Evolutionary conservation across 2,797 vertebrate species (phyloP).

Genomic region (Hapalemur alaotrensis): DNA sequence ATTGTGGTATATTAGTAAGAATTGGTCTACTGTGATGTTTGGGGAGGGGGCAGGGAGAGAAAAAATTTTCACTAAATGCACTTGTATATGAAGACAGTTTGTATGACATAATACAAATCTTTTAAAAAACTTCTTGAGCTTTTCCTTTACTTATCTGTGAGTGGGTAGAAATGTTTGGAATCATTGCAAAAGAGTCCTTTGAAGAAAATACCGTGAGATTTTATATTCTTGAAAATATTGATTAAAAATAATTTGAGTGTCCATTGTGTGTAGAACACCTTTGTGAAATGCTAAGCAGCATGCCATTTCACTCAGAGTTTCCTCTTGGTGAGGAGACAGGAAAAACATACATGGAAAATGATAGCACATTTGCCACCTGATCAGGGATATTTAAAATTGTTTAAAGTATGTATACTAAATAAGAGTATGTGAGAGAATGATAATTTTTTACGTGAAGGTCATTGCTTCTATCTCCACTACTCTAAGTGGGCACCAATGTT

Average conservation of each 20-base stretch:
- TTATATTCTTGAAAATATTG: not conserved
- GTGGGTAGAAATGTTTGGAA: not conserved
- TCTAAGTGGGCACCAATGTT: not conserved
- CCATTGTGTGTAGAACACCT: not conserved
- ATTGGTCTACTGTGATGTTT: not conserved
- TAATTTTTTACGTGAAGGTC: not conserved
- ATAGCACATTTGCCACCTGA: not conserved
- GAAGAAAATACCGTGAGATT: not conserved
- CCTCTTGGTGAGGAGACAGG: not conserved
- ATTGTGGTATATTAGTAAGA: not conserved
- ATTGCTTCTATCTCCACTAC: not conserved
- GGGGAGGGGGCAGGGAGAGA: not conserved
- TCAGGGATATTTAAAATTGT: not conserved
- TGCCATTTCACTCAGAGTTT: not conserved
- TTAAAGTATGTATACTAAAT: not conserved
- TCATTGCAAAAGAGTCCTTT: not conserved
- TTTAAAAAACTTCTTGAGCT: constrained; percentile 20
- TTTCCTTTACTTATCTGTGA: not conserved
- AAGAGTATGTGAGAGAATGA: not conserved
- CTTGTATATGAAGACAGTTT: constrained; percentile 54
- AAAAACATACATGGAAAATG: not conserved
- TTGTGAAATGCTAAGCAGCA: not conserved
- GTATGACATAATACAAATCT: constrained; percentile 74
- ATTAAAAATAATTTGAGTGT: not conserved
- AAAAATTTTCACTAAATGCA: not conserved